phyloP scores from a whole-genome alignment of 2,113 vertebrate species.

The Aspiorhynchus laticeps region DNA sequence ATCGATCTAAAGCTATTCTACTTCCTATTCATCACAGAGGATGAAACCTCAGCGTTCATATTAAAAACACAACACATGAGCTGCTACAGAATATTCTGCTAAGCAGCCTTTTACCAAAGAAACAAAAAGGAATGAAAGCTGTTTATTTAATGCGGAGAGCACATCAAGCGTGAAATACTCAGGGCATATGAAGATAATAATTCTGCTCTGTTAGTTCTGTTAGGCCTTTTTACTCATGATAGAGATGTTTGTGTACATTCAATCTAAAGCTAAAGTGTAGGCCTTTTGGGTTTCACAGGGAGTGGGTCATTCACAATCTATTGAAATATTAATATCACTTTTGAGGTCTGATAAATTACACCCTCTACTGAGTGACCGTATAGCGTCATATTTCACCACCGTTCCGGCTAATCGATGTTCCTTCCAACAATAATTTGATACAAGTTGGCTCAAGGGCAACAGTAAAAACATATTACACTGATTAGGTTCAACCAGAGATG shows the following conservation, averaged over 20 bases:
- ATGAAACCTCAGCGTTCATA: background rate
- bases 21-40: background rate
- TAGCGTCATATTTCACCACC: background rate
- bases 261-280: slow-evolving; percentile 7
- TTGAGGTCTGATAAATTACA: background rate
- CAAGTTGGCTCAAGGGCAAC: background rate
- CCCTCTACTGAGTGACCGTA: background rate
- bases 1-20: background rate
- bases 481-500: background rate
- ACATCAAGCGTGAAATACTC: slow-evolving; percentile 31
- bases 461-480: slow-evolving; percentile 18
- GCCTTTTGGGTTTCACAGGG: slow-evolving; percentile 7
- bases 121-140: slow-evolving; percentile 49
- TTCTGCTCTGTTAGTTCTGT: background rate
- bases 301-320: background rate
- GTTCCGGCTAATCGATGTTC: background rate
- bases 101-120: slow-evolving; percentile 23
- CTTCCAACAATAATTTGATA: slow-evolving; percentile 10
- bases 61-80: background rate
- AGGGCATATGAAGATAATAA: slow-evolving; percentile 30
- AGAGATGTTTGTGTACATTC: slow-evolving; percentile 8
- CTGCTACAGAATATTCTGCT: background rate
- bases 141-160: slow-evolving; percentile 42
- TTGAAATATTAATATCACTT: background rate
- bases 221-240: background rate